Conservation (phyloP, 2,113 vertebrate species). For the Myanophis thanlyinensis region DNA sequence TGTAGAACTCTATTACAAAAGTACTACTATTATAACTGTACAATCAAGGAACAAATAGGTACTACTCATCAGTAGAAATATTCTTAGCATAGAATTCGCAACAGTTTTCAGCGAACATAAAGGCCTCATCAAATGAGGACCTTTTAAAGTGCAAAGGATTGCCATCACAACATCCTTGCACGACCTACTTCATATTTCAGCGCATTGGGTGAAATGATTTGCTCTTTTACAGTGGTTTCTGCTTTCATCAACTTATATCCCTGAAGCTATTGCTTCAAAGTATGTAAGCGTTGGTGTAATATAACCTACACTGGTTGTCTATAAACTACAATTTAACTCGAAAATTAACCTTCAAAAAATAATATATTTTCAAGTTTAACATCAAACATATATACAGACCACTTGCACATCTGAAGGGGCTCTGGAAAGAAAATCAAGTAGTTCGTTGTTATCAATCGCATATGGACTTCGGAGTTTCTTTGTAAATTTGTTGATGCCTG, state of each 20-base stretch:
- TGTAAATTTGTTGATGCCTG: conserved; percentile 99
- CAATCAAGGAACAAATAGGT: neutral
- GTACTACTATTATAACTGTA: neutral
- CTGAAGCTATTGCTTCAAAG: neutral
- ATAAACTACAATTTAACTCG: neutral
- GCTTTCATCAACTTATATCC: neutral
- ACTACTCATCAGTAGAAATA: accelerated
- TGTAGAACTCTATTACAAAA: neutral
- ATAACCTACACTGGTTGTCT: neutral
- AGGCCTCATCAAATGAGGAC: neutral
- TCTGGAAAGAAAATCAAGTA: conserved; percentile 96
- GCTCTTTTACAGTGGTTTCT: neutral
- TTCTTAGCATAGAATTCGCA: accelerated
- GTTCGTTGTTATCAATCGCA: conserved; percentile 96
- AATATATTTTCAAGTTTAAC: neutral
- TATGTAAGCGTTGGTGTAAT: neutral
- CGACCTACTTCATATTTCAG: accelerated
- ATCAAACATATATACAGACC: conserved; percentile 76
- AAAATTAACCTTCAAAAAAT: neutral
- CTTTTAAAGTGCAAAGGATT: neutral
- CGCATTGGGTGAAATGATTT: neutral
- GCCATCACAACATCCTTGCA: neutral
- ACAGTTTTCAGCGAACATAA: neutral
- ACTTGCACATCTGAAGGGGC: conserved; percentile 97
- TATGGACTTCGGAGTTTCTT: conserved; percentile 97